Evolutionary conservation across 2,888 invertebrate species (phyloP).

Genomic region (Homarus gammarus): DNA sequence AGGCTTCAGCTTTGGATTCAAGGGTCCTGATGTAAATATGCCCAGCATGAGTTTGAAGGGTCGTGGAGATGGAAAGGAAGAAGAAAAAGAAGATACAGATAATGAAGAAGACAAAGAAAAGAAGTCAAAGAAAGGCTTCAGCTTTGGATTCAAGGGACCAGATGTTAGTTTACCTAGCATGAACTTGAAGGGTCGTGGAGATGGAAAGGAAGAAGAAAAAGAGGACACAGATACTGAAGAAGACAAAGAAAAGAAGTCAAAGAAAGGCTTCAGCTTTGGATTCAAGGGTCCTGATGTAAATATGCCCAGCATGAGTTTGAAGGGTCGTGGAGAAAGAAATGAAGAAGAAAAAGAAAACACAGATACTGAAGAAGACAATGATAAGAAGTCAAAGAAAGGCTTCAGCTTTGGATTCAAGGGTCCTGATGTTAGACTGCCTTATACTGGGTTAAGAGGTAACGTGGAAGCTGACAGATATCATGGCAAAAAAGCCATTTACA

Average conservation of each 20-base stretch:
- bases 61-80: conserved; percentile 3
- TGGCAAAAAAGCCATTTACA: background rate
- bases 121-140: too few relatives aligned
- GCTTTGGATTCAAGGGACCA: too few relatives aligned
- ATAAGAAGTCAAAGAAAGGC: conserved; percentile 5
- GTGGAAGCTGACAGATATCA: background rate
- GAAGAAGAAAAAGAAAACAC: background rate
- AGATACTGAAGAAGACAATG: background rate
- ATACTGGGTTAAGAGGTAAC: background rate
- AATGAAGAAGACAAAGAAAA: too few relatives aligned
- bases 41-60: conserved; percentile 44
- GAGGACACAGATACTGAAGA: conserved; percentile 2
- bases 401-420: conserved; percentile 44
- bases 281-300: conserved; percentile 37
- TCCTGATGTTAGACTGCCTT: conserved; percentile 41
- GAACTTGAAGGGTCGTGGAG: conserved; percentile 1
- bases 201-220: conserved; percentile 9
- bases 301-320: conserved; percentile 46
- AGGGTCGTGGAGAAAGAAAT: conserved; percentile 2
- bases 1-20: conserved; percentile 43
- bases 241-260: background rate
- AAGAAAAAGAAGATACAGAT: too few relatives aligned
- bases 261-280: conserved; percentile 50
- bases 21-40: conserved; percentile 34
- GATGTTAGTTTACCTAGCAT: too few relatives aligned